These are phyloP conservation scores for Campopleginae sp. DNA, from an alignment of 2,888 invertebrate species.

Conservation along the genomic window DNA sequence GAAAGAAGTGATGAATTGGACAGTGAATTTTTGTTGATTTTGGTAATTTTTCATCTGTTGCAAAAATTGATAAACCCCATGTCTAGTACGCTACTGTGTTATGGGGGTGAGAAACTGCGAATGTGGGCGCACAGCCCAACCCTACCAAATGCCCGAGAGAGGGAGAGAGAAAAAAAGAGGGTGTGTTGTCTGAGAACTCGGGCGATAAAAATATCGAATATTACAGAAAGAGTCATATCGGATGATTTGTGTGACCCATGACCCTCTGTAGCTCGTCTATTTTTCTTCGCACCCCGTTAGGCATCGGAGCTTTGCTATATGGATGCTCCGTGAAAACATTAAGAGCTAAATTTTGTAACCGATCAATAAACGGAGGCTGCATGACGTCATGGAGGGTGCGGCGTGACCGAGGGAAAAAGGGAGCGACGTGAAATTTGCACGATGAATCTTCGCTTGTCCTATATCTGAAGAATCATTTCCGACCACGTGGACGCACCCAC, in stretches of 20 bases:
- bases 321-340: conserved; percentile 62
- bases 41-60: not conserved
- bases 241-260: not conserved
- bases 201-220: conserved; percentile 37
- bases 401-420: conserved; percentile 70
- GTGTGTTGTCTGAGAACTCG: conserved; percentile 34
- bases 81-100: conserved; percentile 55
- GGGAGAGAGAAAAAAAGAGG: not conserved
- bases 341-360: conserved; percentile 75
- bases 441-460: conserved; percentile 67
- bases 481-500: conserved; percentile 70
- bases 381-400: conserved; percentile 81
- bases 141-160: conserved; percentile 6
- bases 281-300: conserved; percentile 12
- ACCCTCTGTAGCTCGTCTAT: conserved; percentile 19
- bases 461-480: conserved; percentile 52
- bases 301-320: conserved; percentile 23
- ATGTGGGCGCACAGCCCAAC: conserved; percentile 27
- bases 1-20: not conserved
- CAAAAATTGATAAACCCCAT: conserved; percentile 16
- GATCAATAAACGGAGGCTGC: conserved; percentile 82
- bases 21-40: not conserved
- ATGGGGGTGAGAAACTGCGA: conserved; percentile 24
- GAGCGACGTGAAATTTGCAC: conserved; percentile 42
- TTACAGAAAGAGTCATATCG: conserved; percentile 37